phyloP scores from a whole-genome alignment of 64 coral and sea anemone genomes.

The Trachythela sp. region DNA sequence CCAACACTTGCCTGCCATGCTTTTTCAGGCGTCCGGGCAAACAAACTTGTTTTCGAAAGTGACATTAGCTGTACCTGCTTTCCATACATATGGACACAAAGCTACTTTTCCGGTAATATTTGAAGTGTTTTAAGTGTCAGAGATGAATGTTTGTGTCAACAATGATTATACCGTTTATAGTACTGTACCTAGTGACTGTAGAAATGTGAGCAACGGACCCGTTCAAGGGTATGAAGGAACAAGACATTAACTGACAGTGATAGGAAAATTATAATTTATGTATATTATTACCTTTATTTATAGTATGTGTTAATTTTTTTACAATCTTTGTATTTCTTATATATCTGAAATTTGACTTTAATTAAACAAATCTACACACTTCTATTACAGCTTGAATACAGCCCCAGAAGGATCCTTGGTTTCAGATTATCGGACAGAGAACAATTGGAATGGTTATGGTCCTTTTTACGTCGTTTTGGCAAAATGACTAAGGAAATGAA shows the following conservation, averaged over 20 bases:
- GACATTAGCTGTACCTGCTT: neutral
- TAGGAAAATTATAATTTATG: neutral
- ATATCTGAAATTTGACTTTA: too few species aligned
- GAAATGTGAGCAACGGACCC: too few species aligned
- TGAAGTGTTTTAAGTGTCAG: too few species aligned
- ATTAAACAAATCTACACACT: too few species aligned
- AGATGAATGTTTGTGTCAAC: too few species aligned
- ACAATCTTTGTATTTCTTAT: neutral
- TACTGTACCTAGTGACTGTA: too few species aligned
- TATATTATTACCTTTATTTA: neutral
- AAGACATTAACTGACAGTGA: neutral
- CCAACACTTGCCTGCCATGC: too few species aligned
- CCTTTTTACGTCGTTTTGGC: neutral
- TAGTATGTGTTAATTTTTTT: too few species aligned
- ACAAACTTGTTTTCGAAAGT: neutral
- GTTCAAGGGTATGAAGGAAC: neutral
- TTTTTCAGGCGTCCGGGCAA: neutral
- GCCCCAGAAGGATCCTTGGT: neutral
- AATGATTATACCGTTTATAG: too few species aligned
- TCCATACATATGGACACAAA: neutral
- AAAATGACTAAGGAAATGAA: slow-evolving; percentile 47
- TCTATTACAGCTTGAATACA: neutral
- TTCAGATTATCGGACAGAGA: slow-evolving; percentile 40
- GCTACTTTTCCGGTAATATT: neutral
- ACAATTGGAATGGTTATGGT: slow-evolving; percentile 6